These are phyloP conservation scores for Serilophus lunatus DNA, from an alignment of 2,113 vertebrate species.

Conservation along the genomic window DNA sequence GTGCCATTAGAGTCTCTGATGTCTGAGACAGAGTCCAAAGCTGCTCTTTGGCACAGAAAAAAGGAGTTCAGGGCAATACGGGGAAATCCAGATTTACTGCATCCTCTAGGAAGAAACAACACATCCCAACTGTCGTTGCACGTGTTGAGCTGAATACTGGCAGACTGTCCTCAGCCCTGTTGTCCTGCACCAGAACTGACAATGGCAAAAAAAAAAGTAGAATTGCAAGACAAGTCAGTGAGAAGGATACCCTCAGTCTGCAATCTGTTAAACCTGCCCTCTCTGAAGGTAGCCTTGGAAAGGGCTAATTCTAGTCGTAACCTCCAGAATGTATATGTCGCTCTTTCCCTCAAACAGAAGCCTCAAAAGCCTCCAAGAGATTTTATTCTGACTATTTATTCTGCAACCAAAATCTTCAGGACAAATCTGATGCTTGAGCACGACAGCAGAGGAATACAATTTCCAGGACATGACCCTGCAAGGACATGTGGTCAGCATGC, in stretches of 20 bases:
- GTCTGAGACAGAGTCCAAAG: constrained; percentile 28
- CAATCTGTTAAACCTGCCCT: background rate
- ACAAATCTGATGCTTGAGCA: background rate
- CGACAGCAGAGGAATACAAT: constrained; percentile 44
- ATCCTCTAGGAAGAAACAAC: constrained; percentile 26
- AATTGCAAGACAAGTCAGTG: background rate
- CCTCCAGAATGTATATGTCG: background rate
- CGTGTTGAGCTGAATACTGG: background rate
- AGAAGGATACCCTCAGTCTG: background rate
- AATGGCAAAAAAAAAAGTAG: background rate
- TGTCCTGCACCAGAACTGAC: background rate
- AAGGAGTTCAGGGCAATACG: background rate
- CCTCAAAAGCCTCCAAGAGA: background rate
- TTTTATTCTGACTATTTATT: background rate
- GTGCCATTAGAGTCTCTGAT: constrained; percentile 24
- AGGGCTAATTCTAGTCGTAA: background rate
- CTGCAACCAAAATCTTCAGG: background rate
- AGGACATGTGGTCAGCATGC: constrained; percentile 47
- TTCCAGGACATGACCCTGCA: background rate
- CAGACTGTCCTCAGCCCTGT: background rate
- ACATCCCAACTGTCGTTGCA: background rate
- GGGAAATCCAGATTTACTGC: constrained; percentile 2
- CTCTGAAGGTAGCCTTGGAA: background rate
- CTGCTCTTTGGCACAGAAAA: constrained; percentile 12
- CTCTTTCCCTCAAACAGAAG: background rate